Conservation (phyloP, 2,797 vertebrate genomes). For the Rhinogobio ventralis region DNA sequence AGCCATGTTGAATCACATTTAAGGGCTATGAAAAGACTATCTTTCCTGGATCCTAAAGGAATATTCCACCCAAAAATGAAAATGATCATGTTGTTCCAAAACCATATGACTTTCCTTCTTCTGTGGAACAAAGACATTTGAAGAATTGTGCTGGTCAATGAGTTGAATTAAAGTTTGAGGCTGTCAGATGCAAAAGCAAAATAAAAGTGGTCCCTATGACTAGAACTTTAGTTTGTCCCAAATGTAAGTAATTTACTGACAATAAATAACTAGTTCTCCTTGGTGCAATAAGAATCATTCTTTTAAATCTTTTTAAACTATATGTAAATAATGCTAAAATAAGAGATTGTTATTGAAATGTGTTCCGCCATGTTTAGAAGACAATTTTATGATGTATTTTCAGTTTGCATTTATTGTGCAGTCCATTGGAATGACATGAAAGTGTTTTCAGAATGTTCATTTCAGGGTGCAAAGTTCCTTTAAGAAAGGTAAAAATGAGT, state of each 20-base stretch:
- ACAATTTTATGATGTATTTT: neutral
- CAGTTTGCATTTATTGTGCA: neutral
- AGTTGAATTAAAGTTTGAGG: slow-evolving; percentile 9
- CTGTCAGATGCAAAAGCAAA: neutral
- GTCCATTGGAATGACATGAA: neutral
- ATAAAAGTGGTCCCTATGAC: neutral
- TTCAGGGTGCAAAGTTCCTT: slow-evolving; percentile 13
- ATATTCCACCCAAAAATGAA: slow-evolving; percentile 7
- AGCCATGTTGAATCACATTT: slow-evolving; percentile 35
- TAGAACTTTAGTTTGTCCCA: neutral
- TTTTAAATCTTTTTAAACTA: neutral
- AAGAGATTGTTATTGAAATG: neutral
- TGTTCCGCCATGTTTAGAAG: neutral
- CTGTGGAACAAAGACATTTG: neutral
- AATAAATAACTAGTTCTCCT: neutral
- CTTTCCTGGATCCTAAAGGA: neutral
- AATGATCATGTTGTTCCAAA: neutral
- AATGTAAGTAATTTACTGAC: neutral
- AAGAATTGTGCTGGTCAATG: neutral
- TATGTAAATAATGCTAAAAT: neutral
- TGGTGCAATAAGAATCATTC: neutral
- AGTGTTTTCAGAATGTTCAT: neutral
- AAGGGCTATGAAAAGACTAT: slow-evolving; percentile 40
- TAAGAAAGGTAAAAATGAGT: slow-evolving; percentile 1
- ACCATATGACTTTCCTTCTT: neutral